A percentile compares a stretch with the other conserved stretches of the same genome.
Evolutionary conservation across 2,113 vertebrate genomes (phyloP).

Genomic region (Pimephales promelas): DNA sequence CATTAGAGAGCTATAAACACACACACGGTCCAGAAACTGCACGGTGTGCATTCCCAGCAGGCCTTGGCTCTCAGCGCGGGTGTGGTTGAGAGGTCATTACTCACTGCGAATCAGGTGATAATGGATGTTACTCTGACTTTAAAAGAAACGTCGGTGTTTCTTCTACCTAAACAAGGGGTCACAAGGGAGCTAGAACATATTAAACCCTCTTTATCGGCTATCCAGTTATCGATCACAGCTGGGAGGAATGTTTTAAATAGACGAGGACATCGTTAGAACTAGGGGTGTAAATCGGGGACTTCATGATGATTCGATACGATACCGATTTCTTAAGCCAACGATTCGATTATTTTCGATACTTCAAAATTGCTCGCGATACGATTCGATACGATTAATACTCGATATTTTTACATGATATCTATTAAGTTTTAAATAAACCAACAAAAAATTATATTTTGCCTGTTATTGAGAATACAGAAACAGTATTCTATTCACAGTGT

Average conservation of each 20-base stretch:
- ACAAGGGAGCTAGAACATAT: constrained; percentile 27
- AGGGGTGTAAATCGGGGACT: no score
- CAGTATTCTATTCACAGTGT: no score
- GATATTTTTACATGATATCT: no score
- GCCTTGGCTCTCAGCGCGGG: neutral
- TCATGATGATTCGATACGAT: no score
- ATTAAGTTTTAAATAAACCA: no score
- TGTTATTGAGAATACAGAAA: no score
- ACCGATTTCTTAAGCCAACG: no score
- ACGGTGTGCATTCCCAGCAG: constrained; percentile 3
- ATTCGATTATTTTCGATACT: no score
- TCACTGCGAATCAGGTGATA: constrained; percentile 21
- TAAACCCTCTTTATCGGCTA: constrained; percentile 27
- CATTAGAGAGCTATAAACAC: constrained; percentile 12
- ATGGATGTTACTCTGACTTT: constrained; percentile 15
- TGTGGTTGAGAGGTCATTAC: constrained; percentile 15
- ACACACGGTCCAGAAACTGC: neutral
- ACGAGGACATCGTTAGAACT: neutral
- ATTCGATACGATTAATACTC: no score
- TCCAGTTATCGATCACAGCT: constrained; percentile 27
- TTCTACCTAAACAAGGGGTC: constrained; percentile 14
- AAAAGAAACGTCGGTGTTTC: constrained; percentile 24
- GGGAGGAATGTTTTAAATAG: constrained; percentile 16
- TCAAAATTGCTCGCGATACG: no score
- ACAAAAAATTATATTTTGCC: no score